Base-by-base conservation (phyloP, 2,888 invertebrate genomes). In the Zaprionus obscuricornis region DNA sequence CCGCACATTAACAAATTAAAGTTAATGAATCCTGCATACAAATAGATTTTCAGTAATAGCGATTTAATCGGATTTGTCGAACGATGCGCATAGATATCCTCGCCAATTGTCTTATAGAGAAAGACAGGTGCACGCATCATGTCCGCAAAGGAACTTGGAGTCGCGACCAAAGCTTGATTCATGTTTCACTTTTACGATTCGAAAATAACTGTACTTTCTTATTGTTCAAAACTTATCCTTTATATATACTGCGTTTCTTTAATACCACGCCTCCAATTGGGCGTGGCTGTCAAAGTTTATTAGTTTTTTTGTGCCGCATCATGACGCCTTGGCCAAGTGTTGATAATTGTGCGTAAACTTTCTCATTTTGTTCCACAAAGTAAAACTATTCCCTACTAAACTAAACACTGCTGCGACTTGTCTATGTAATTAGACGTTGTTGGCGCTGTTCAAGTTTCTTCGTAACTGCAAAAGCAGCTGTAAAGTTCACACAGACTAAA, bases 51-150 rank as follows among this genome's bases (percentile, higher is more conserved):
- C 0, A 81, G 57, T 4, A 79, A 49, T 0, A 68, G 29, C 2
- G 67, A 56, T 0, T 16, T 47, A 2, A 58, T 4, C 0, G 55
- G 43, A 37, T 74, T 70, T 2, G 36, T 58, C 0, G 84, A 82
- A 1, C 81, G 73, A 57, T 87, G 77, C 0, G 83, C 75, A 40
- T 83, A 79, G 36, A 88, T 73, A 10, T 87, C 85, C 55, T 86
- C 79, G 1, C 88, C 87, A 18, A 87, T 87, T 0, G 73, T 81
- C 40, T 67, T 65, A 22, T 86, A 87, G 13, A 88, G 83, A 0
- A 56, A 33, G 20, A 87, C 74, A 0, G 87, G 85, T 34, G 84
- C 64, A 14, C 60, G 39, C 75, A 87, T 74, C 49, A 87, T 60
- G 1, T 85, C 71, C 11, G 22, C 54, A 34, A 84, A 87, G 16